Percentiles rank a stretch among this genome's conserved stretches.
Evolutionary conservation across 2,888 invertebrate genomes (phyloP).

Genomic region (Drosophila sordidula): DNA sequence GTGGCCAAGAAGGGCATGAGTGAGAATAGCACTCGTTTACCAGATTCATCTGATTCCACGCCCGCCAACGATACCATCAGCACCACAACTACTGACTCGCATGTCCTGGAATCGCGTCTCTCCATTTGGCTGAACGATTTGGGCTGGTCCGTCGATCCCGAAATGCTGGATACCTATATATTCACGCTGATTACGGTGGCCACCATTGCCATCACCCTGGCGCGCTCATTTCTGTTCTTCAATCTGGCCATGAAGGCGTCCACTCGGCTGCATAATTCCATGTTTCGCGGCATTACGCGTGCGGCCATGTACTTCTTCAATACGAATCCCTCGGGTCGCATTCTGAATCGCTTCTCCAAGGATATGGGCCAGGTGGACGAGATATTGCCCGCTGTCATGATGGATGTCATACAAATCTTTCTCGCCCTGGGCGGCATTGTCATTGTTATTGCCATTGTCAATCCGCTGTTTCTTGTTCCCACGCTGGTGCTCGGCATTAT

Average conservation of each 20-base stretch:
- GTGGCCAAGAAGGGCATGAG: constrained; percentile 66
- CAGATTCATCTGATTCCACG: constrained; percentile 7
- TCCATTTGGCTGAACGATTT: constrained; percentile 58
- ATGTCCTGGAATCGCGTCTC: constrained; percentile 56
- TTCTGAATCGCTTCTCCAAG: constrained; percentile 95
- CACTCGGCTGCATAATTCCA: constrained; percentile 90
- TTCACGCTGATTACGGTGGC: constrained; percentile 86
- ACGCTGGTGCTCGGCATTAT: constrained; percentile 89
- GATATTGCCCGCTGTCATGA: constrained; percentile 84
- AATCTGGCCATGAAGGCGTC: constrained; percentile 90
- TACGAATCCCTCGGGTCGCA: constrained; percentile 92
- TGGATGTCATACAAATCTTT: constrained; percentile 89
- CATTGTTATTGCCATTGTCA: constrained; percentile 91
- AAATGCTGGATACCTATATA: constrained; percentile 85
- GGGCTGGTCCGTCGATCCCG: constrained; percentile 66
- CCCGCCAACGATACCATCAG: constrained; percentile 54
- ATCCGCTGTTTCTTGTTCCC: constrained; percentile 90
- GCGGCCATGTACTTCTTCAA: constrained; percentile 95
- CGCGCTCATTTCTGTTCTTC: constrained; percentile 86
- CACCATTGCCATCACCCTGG: constrained; percentile 84
- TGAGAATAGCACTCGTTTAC: constrained; percentile 27
- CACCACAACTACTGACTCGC: background rate
- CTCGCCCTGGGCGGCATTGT: constrained; percentile 92
- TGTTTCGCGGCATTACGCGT: constrained; percentile 93
- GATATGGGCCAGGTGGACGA: constrained; percentile 90